A percentile compares a stretch with the other conserved stretches of the same genome.
Evolutionary conservation across 2,888 invertebrate species (phyloP).

Genomic region (Drosophila rellima): DNA sequence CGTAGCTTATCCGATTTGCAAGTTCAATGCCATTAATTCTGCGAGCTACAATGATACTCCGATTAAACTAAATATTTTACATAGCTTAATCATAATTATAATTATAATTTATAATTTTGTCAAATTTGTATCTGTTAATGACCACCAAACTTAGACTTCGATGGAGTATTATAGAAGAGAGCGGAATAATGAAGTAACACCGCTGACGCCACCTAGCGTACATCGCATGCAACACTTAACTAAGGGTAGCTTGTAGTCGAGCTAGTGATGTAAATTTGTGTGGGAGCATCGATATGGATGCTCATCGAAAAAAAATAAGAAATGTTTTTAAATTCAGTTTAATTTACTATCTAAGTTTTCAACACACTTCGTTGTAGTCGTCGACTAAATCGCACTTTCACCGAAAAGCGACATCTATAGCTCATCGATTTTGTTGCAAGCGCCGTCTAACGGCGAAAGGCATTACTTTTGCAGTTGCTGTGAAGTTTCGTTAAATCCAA

Average conservation of each 20-base stretch:
- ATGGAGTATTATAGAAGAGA: background rate
- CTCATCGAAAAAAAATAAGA: background rate
- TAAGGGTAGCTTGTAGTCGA: background rate
- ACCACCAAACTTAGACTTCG: background rate
- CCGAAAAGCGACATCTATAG: conserved; percentile 19
- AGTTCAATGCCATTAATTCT: too few relatives aligned
- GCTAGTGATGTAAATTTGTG: too few relatives aligned
- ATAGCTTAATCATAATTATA: background rate
- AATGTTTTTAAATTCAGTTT: background rate
- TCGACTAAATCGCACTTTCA: background rate
- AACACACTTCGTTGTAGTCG: background rate
- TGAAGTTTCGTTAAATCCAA: background rate
- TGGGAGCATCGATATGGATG: too few relatives aligned
- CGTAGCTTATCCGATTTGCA: too few relatives aligned
- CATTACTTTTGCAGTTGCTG: background rate
- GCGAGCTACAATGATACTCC: too few relatives aligned
- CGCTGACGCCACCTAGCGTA: background rate
- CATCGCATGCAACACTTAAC: background rate
- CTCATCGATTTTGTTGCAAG: background rate
- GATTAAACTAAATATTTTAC: background rate
- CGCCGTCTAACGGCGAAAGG: background rate
- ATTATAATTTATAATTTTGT: background rate
- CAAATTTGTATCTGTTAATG: too few relatives aligned
- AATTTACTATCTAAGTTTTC: background rate
- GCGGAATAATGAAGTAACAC: background rate